Conservation (phyloP, 2,888 invertebrate genomes). For the Anaspis maculata region DNA sequence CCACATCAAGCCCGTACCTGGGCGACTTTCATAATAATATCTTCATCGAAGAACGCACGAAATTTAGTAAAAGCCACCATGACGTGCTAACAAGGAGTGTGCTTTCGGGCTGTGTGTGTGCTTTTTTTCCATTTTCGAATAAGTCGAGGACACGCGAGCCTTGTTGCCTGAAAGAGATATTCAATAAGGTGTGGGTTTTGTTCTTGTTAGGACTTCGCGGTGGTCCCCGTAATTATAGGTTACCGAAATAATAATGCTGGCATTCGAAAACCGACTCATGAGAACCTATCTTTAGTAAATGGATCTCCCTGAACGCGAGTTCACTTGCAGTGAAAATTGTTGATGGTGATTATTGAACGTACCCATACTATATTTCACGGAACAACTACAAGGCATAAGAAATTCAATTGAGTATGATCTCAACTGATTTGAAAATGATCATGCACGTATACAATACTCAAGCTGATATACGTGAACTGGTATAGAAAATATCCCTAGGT, state of each 20-base stretch:
- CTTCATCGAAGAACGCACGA: slow-evolving; percentile 20
- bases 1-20: too few species aligned
- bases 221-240: slow-evolving; percentile 41
- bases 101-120: too few species aligned
- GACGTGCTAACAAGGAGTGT: slow-evolving; percentile 30
- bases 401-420: too few species aligned
- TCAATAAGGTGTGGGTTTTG: slow-evolving; percentile 26
- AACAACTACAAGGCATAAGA: too few species aligned
- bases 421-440: too few species aligned
- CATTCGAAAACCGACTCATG: slow-evolving; percentile 40
- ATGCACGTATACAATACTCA: too few species aligned
- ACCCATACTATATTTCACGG: too few species aligned
- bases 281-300: slow-evolving; percentile 39
- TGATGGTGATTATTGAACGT: too few species aligned
- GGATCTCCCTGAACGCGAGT: slow-evolving; percentile 32
- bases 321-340: too few species aligned
- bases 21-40: too few species aligned
- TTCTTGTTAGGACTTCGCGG: slow-evolving; percentile 35
- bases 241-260: slow-evolving; percentile 38
- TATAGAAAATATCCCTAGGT: too few species aligned
- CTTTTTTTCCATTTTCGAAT: slow-evolving; percentile 7
- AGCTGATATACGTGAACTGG: too few species aligned
- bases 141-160: slow-evolving; percentile 23
- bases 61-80: slow-evolving; percentile 16
- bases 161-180: slow-evolving; percentile 17